Conservation (phyloP, 2,113 vertebrate species). For the Centropus unirufus region DNA sequence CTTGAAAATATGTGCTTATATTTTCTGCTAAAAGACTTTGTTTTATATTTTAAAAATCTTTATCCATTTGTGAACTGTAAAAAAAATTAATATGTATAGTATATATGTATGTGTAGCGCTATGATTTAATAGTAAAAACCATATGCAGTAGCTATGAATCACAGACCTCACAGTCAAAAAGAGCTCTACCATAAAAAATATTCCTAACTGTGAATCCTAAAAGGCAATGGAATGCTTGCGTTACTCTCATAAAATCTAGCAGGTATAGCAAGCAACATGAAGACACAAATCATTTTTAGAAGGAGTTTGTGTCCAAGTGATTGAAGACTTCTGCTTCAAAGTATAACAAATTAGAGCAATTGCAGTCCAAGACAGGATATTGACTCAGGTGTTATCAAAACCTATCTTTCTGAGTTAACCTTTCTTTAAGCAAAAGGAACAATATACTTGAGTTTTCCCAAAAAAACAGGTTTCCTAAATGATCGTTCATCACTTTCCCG, state of each 20-base stretch:
- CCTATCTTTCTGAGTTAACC: not conserved
- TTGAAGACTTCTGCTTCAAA: not conserved
- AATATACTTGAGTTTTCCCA: not conserved
- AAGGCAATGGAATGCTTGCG: not conserved
- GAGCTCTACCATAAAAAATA: not conserved
- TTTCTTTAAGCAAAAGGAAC: constrained; percentile 20
- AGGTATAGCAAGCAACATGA: not conserved
- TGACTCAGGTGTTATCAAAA: not conserved
- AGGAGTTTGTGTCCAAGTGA: not conserved
- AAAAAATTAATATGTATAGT: not conserved
- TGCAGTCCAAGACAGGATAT: not conserved
- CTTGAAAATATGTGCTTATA: not conserved
- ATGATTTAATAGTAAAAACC: not conserved
- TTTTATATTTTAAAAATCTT: not conserved
- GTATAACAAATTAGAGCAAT: not conserved
- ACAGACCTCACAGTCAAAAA: not conserved
- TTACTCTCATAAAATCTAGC: not conserved
- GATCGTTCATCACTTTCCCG: not conserved
- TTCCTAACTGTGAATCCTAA: not conserved
- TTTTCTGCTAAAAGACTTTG: not conserved
- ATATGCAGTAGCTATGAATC: not conserved
- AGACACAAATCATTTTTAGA: not conserved
- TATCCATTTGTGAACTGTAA: not conserved
- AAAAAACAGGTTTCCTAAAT: not conserved
- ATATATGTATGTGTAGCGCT: not conserved